These are phyloP conservation scores for Epsilonema sp. DNA, from an alignment of 2,888 invertebrate species.

Conservation along the genomic window DNA sequence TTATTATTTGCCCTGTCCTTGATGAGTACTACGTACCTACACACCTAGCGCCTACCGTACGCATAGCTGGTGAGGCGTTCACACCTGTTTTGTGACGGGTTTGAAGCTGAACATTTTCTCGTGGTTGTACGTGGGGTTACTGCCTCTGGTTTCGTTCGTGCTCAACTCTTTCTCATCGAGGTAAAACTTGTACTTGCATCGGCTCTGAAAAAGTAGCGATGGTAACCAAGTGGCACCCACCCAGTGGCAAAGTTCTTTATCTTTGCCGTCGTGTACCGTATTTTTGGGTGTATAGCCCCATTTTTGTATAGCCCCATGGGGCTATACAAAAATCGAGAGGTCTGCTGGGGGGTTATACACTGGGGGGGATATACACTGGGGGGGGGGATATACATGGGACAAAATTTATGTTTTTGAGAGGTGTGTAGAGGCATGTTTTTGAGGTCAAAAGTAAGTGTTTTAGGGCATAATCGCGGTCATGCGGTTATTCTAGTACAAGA, in stretches of 20 bases:
- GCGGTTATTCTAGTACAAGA: no score
- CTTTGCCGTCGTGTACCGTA: not conserved
- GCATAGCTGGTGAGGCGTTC: conserved; percentile 4
- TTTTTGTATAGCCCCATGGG: no score
- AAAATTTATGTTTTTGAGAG: no score
- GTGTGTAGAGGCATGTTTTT: no score
- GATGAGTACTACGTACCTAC: no score
- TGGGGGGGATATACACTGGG: no score
- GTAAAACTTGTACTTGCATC: conserved; percentile 35
- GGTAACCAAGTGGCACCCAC: not conserved
- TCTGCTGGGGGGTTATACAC: no score
- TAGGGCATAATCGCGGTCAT: no score
- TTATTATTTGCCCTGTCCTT: no score
- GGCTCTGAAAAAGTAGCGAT: conserved; percentile 12
- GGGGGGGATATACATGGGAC: no score
- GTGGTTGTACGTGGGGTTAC: conserved; percentile 36
- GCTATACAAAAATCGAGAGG: no score
- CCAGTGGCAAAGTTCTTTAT: not conserved
- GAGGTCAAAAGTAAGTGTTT: no score
- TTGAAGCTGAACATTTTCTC: conserved; percentile 33
- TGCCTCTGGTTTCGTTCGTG: conserved; percentile 26
- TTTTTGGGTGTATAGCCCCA: not conserved
- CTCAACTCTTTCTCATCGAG: conserved; percentile 29
- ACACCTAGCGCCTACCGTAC: conserved; percentile 11
- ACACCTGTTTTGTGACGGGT: conserved; percentile 34